Conservation (phyloP, 2,888 invertebrate genomes). For the Nomada goodeniana region DNA sequence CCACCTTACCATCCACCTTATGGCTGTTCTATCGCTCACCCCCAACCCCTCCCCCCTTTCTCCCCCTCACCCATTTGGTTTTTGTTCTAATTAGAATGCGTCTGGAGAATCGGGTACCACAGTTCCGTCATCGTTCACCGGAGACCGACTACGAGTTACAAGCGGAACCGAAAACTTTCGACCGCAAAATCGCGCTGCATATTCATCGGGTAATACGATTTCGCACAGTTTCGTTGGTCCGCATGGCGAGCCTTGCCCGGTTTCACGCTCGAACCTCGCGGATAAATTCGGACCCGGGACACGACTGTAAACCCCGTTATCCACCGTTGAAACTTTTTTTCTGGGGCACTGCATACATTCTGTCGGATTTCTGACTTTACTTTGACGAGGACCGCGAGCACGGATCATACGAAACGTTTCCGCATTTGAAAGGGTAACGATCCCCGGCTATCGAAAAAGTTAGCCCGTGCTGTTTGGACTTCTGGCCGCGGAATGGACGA, state of each 20-base stretch:
- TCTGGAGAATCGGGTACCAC: constrained; percentile 61
- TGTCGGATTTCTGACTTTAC: constrained; percentile 42
- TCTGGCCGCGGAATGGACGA: constrained; percentile 25
- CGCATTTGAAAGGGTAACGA: constrained; percentile 59
- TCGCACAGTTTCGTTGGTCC: constrained; percentile 74
- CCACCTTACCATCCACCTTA: background rate
- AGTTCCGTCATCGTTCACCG: constrained; percentile 46
- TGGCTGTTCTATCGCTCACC: too few relatives aligned
- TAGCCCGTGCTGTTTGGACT: constrained; percentile 43
- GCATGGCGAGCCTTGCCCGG: constrained; percentile 43
- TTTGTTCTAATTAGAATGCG: constrained; percentile 79
- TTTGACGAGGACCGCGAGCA: constrained; percentile 32
- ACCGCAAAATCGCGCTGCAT: constrained; percentile 83
- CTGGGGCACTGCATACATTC: constrained; percentile 53
- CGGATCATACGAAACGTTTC: constrained; percentile 37
- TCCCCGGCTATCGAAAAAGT: constrained; percentile 53
- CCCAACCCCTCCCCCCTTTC: background rate
- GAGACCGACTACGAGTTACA: constrained; percentile 63
- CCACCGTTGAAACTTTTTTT: constrained; percentile 46
- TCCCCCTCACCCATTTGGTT: constrained; percentile 40
- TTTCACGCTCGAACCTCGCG: constrained; percentile 72
- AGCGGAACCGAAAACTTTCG: constrained; percentile 77
- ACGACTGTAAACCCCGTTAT: constrained; percentile 37
- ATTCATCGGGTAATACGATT: constrained; percentile 83
- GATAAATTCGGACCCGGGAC: constrained; percentile 70